Percentiles rank a stretch among this genome's conserved stretches.
phyloP scores from a whole-genome alignment of 2,888 invertebrate genomes.

The Micropterix aruncella region DNA sequence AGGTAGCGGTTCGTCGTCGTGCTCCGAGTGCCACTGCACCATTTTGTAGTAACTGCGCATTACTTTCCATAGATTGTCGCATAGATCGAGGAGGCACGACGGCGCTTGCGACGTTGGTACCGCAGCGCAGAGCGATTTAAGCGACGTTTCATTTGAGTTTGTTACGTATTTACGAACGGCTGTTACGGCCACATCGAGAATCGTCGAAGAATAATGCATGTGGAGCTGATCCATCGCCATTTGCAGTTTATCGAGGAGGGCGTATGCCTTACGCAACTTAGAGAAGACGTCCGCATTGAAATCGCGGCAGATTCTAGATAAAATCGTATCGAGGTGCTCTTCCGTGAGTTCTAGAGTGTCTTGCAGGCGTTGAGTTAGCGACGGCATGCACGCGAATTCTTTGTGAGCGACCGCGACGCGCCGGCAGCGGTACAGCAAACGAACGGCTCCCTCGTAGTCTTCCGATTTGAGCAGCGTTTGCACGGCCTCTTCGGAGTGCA shows the following conservation, averaged over 20 bases:
- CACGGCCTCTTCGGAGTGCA: conserved; percentile 73
- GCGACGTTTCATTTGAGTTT: conserved; percentile 35
- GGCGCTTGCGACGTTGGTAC: conserved; percentile 26
- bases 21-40: conserved; percentile 59
- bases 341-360: conserved; percentile 86
- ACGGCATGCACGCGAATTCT: conserved; percentile 85
- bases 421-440: conserved; percentile 77
- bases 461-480: conserved; percentile 69
- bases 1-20: conserved; percentile 23
- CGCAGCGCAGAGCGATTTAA: conserved; percentile 66
- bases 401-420: conserved; percentile 72
- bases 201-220: conserved; percentile 88
- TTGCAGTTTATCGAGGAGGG: conserved; percentile 79
- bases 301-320: conserved; percentile 59
- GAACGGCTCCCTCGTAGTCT: conserved; percentile 82
- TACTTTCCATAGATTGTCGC: conserved; percentile 74
- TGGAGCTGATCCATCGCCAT: conserved; percentile 89
- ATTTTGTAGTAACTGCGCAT: conserved; percentile 67
- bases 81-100: conserved; percentile 69
- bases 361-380: conserved; percentile 72
- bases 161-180: conserved; percentile 39
- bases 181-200: conserved; percentile 63
- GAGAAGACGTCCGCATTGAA: conserved; percentile 70
- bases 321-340: conserved; percentile 75
- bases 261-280: conserved; percentile 78